Evolutionary conservation across 2,888 invertebrate species (phyloP).

Genomic region (Caenorhabditis sp.): DNA sequence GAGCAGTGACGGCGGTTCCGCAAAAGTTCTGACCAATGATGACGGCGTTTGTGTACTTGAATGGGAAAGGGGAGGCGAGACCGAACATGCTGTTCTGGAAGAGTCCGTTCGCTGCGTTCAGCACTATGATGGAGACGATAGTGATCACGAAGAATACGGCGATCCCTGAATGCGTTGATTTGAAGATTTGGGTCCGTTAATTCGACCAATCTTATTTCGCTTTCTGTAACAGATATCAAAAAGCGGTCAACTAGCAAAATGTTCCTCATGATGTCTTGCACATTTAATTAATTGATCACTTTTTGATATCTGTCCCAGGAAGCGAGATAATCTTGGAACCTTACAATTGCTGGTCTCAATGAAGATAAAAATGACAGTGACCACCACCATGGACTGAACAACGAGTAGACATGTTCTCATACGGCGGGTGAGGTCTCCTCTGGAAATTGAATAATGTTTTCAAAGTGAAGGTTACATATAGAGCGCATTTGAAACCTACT

Average conservation of each 20-base stretch:
- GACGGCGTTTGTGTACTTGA: conserved; percentile 90
- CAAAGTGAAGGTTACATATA: too few relatives aligned
- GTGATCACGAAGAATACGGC: conserved; percentile 84
- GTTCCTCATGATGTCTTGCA: too few relatives aligned
- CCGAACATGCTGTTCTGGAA: conserved; percentile 90
- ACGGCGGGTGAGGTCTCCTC: conserved; percentile 91
- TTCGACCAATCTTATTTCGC: too few relatives aligned
- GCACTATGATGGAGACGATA: conserved; percentile 84
- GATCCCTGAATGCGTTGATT: conserved; percentile 84
- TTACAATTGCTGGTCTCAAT: conserved; percentile 84
- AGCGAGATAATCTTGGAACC: too few relatives aligned
- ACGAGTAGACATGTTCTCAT: conserved; percentile 86
- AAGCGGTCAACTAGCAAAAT: too few relatives aligned
- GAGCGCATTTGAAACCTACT: conserved; percentile 2
- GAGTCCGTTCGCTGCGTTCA: conserved; percentile 91
- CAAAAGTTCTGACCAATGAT: conserved; percentile 87
- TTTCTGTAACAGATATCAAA: too few relatives aligned
- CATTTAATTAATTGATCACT: too few relatives aligned
- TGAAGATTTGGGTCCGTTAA: too few relatives aligned
- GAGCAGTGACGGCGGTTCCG: conserved; percentile 82
- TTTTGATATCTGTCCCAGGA: too few relatives aligned
- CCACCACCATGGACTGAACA: conserved; percentile 83
- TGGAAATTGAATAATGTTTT: conserved; percentile 70
- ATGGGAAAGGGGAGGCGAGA: conserved; percentile 93
- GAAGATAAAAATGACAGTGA: conserved; percentile 84